phyloP scores from a whole-genome alignment of 2,113 vertebrate genomes.

The Chaetops frenatus region DNA sequence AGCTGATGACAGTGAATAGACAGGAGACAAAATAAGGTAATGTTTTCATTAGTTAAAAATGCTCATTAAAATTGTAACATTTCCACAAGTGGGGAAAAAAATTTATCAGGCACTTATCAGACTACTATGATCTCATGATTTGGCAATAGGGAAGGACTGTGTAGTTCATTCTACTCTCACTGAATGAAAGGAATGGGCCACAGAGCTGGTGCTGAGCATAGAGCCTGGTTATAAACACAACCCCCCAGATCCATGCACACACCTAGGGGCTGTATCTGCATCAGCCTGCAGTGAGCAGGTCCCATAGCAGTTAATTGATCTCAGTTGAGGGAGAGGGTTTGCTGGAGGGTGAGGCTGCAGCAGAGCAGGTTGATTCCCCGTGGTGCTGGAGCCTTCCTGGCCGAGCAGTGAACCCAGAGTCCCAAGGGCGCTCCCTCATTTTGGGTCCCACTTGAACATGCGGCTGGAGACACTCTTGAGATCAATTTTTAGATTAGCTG shows the following conservation, averaged over 20 bases:
- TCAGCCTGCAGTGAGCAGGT: not conserved
- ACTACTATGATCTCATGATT: not conserved
- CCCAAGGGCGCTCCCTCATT: not conserved
- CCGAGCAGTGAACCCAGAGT: not conserved
- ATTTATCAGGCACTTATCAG: not conserved
- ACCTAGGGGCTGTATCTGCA: not conserved
- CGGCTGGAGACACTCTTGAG: not conserved
- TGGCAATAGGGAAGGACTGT: not conserved
- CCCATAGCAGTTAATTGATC: rapidly evolving
- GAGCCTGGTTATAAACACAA: not conserved
- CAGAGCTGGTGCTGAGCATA: rapidly evolving
- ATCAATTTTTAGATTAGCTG: constrained; percentile 33
- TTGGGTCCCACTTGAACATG: not conserved
- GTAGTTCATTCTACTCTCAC: not conserved
- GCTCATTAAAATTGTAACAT: not conserved
- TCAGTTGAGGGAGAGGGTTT: not conserved
- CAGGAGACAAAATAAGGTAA: not conserved
- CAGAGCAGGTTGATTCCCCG: not conserved
- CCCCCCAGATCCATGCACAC: rapidly evolving
- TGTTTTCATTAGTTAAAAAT: not conserved
- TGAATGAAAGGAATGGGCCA: not conserved
- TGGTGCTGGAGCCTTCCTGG: not conserved
- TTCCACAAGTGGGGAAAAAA: not conserved
- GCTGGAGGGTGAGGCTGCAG: not conserved
- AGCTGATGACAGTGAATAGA: not conserved